Conservation (phyloP, 1,140 invertebrate species). For the Danaus plexippus region DNA sequence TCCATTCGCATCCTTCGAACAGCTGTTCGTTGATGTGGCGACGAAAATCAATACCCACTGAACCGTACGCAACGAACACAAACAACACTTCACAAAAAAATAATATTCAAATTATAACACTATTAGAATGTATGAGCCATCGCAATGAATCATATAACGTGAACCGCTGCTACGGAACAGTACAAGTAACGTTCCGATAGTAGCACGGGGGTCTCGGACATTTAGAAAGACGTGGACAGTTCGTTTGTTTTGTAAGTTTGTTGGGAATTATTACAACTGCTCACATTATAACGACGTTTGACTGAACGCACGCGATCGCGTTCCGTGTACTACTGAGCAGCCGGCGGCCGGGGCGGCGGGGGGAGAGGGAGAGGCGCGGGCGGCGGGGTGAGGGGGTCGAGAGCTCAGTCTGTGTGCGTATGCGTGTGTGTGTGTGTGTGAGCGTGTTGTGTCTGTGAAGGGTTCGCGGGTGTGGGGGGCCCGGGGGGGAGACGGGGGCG, state of each 20-base stretch:
- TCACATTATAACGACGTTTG: constrained; percentile 27
- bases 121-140: too few species aligned
- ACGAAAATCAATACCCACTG: constrained; percentile 55
- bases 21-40: constrained; percentile 53
- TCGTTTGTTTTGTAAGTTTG: constrained; percentile 18
- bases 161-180: too few species aligned
- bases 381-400: constrained; percentile 23
- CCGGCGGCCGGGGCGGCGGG: constrained; percentile 35
- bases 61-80: constrained; percentile 34
- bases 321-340: constrained; percentile 19
- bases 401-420: too few species aligned
- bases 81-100: constrained; percentile 35
- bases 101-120: too few species aligned
- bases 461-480: constrained; percentile 30
- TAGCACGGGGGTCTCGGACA: too few species aligned
- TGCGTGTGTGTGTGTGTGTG: too few species aligned
- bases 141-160: too few species aligned
- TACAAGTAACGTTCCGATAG: too few species aligned
- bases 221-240: too few species aligned
- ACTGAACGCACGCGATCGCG: constrained; percentile 43
- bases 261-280: constrained; percentile 21
- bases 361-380: constrained; percentile 24
- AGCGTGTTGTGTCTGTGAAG: too few species aligned
- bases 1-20: constrained; percentile 50
- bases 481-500: constrained; percentile 47